Conservation (phyloP, 1,140 invertebrate species). For the Aphidius ervi region DNA sequence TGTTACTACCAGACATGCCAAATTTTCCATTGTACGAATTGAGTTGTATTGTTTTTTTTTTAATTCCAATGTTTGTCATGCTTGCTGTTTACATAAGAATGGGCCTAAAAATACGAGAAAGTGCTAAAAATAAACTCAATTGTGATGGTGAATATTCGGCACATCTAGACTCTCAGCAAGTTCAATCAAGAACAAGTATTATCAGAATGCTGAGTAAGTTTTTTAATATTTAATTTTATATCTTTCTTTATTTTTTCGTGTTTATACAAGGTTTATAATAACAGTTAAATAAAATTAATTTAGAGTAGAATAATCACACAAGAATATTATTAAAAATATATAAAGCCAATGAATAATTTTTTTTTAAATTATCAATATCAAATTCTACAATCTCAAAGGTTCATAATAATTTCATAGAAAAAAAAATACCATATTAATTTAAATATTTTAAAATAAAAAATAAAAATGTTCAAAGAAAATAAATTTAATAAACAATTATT, state of each 20-base stretch:
- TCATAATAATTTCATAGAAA: no score
- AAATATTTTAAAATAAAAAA: no score
- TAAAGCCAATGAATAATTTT: no score
- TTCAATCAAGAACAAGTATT: constrained; percentile 68
- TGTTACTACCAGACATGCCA: constrained; percentile 54
- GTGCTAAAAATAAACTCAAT: constrained; percentile 49
- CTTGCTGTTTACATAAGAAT: constrained; percentile 73
- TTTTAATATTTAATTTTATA: background rate
- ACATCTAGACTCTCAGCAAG: constrained; percentile 61
- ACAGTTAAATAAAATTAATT: background rate
- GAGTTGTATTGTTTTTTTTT: constrained; percentile 79
- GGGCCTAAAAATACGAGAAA: constrained; percentile 64
- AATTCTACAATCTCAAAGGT: no score
- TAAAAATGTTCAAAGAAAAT: no score
- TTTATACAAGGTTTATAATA: background rate
- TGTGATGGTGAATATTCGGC: constrained; percentile 54
- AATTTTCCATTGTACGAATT: constrained; percentile 68
- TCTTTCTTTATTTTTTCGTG: background rate
- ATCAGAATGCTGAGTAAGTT: constrained; percentile 77
- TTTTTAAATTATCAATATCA: no score
- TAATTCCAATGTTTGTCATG: constrained; percentile 77
- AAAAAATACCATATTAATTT: no score
- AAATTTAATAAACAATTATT: no score
- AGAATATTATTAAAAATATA: no score
- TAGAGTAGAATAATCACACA: no score